phyloP scores from a whole-genome alignment of 2,888 invertebrate genomes.

The Nomada flava region DNA sequence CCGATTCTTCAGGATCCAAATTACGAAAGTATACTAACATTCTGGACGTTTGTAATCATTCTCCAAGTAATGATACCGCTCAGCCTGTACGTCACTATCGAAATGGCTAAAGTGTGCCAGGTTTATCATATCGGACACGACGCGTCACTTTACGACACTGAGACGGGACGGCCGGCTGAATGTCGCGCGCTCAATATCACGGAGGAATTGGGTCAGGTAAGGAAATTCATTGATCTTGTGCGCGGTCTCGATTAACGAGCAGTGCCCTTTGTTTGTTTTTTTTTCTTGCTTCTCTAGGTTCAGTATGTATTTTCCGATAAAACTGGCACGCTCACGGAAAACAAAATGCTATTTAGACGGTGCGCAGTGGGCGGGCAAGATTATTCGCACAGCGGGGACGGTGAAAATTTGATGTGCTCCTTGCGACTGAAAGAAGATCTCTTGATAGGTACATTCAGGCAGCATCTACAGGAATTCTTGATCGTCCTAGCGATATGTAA shows the following conservation, averaged over 20 bases:
- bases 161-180: constrained; percentile 92
- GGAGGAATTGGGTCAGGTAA: constrained; percentile 97
- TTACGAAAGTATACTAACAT: constrained; percentile 93
- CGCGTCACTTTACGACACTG: constrained; percentile 93
- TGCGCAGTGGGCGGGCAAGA: constrained; percentile 96
- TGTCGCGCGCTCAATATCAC: constrained; percentile 98
- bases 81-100: constrained; percentile 98
- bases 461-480: constrained; percentile 94
- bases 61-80: constrained; percentile 98
- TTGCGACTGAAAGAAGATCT: constrained; percentile 85
- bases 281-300: constrained; percentile 83
- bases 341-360: constrained; percentile 97
- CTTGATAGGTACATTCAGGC: constrained; percentile 86
- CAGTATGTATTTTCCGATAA: constrained; percentile 98
- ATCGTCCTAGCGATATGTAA: constrained; percentile 97
- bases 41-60: constrained; percentile 98
- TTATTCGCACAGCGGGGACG: constrained; percentile 92
- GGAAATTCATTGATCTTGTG: constrained; percentile 50
- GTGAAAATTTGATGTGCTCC: constrained; percentile 87
- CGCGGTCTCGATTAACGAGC: constrained; percentile 7
- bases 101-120: constrained; percentile 97
- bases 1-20: constrained; percentile 87
- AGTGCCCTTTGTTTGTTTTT: not conserved
- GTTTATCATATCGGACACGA: constrained; percentile 98
- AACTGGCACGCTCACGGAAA: constrained; percentile 98